Conservation (phyloP, 2,113 vertebrate genomes). For the Indicator indicator region DNA sequence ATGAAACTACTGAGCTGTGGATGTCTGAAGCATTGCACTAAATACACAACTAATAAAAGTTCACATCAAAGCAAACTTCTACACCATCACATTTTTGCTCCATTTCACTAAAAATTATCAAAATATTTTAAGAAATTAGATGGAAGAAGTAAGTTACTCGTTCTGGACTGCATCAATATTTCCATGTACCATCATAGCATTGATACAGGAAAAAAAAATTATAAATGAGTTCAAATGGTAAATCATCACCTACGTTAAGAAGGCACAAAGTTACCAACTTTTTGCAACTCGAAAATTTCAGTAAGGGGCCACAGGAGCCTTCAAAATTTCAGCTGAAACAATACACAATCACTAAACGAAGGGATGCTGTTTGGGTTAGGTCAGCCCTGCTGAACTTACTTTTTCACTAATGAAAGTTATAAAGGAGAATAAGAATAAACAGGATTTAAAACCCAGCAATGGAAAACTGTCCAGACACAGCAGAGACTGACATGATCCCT, state of each 20-base stretch:
- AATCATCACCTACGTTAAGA: background rate
- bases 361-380: no score
- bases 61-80: background rate
- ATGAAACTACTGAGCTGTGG: background rate
- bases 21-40: background rate
- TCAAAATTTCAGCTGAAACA: background rate
- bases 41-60: background rate
- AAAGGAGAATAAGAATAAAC: background rate
- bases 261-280: background rate
- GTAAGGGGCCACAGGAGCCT: background rate
- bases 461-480: background rate
- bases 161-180: background rate
- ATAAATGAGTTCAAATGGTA: background rate
- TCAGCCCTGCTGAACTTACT: background rate
- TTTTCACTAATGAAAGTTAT: background rate
- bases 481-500: fast-evolving
- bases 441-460: fast-evolving
- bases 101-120: background rate
- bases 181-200: background rate
- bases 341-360: background rate
- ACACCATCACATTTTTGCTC: background rate
- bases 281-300: background rate
- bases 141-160: background rate
- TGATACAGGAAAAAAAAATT: background rate
- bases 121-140: background rate